These are phyloP conservation scores for Baryphthengus martii DNA, from an alignment of 2,113 vertebrate species.

Conservation along the genomic window DNA sequence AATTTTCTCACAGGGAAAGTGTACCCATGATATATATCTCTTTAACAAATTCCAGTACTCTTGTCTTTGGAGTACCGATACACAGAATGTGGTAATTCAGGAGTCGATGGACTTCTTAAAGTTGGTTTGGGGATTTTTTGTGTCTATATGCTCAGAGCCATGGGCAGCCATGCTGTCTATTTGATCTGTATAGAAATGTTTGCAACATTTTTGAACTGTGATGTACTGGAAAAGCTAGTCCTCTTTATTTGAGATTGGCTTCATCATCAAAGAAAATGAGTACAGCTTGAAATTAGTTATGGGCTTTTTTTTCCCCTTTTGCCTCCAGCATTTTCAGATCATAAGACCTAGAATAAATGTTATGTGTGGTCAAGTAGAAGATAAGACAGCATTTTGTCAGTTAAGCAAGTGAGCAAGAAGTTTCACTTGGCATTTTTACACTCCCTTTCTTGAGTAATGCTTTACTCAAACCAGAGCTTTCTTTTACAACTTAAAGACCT, in stretches of 20 bases:
- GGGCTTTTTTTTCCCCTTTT: not conserved
- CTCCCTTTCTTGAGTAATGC: not conserved
- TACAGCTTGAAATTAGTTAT: not conserved
- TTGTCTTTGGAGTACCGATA: not conserved
- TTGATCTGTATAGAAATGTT: not conserved
- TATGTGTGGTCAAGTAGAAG: not conserved
- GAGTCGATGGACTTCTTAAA: not conserved
- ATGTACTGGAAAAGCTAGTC: not conserved
- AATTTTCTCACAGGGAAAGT: not conserved
- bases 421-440: not conserved
- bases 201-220: not conserved
- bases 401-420: not conserved
- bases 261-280: not conserved
- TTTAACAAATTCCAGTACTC: not conserved
- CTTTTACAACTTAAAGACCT: not conserved
- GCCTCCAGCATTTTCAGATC: not conserved
- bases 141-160: not conserved
- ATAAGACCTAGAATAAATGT: not conserved
- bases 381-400: not conserved
- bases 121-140: rapidly evolving
- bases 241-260: not conserved
- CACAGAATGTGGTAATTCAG: not conserved
- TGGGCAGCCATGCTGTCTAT: not conserved
- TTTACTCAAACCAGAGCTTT: not conserved
- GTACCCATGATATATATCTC: not conserved